Conservation (phyloP, 2,113 vertebrate species). For the Ariopsis seemanni region DNA sequence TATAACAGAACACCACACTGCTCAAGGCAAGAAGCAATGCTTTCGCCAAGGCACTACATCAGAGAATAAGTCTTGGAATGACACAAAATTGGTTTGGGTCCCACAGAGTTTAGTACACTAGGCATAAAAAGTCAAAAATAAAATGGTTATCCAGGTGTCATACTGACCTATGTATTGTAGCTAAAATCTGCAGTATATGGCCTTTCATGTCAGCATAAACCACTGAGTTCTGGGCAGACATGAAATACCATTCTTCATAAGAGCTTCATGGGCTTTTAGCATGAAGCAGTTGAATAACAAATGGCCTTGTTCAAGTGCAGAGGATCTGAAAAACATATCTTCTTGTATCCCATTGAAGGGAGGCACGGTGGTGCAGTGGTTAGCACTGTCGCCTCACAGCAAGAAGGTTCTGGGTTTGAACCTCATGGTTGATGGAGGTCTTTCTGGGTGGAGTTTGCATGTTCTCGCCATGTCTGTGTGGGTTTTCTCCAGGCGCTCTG, state of each 20-base stretch:
- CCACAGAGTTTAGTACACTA: slow-evolving; percentile 18
- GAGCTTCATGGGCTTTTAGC: background rate
- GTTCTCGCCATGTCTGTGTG: no score
- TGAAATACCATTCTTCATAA: background rate
- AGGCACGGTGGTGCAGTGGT: no score
- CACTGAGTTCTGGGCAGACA: background rate
- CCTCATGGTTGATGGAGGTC: no score
- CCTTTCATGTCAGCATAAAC: slow-evolving; percentile 3
- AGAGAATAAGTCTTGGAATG: slow-evolving; percentile 57
- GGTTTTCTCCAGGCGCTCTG: no score
- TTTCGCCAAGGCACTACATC: slow-evolving; percentile 49
- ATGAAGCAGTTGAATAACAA: background rate
- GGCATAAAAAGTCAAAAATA: slow-evolving; percentile 35
- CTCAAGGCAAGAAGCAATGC: background rate
- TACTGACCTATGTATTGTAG: slow-evolving; percentile 15
- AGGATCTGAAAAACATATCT: background rate
- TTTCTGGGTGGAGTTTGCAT: no score
- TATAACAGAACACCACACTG: background rate
- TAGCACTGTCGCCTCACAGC: no score
- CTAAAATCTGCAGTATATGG: background rate
- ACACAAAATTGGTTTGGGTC: slow-evolving; percentile 57
- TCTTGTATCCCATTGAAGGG: background rate
- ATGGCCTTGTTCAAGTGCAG: background rate
- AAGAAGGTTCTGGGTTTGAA: no score
- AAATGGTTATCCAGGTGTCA: slow-evolving; percentile 6